Evolutionary conservation across 1,140 invertebrate genomes (phyloP).

Genomic region (Aphelenchoides avenae): DNA sequence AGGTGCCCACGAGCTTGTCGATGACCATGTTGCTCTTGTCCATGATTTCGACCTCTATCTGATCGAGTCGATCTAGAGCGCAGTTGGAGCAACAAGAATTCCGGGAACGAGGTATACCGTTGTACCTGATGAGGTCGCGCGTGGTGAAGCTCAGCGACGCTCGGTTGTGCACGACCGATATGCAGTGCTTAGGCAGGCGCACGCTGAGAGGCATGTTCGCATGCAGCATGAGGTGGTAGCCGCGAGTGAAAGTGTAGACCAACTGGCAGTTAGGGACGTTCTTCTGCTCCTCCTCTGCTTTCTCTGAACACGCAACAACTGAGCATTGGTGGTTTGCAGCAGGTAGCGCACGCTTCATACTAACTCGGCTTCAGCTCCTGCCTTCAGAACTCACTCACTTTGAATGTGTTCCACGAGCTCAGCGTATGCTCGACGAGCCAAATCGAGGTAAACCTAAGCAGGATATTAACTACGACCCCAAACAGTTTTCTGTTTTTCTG

Average conservation of each 20-base stretch:
- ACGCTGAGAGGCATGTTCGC: slow-evolving; percentile 26
- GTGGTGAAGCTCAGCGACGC: slow-evolving; percentile 45
- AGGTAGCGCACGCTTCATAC: not conserved
- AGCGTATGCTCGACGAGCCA: slow-evolving; percentile 31
- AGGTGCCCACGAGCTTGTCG: slow-evolving; percentile 22
- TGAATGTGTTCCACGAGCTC: slow-evolving; percentile 33
- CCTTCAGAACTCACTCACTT: slow-evolving; percentile 14
- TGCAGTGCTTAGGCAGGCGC: slow-evolving; percentile 26
- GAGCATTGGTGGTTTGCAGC: no score
- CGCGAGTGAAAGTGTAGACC: slow-evolving; percentile 27
- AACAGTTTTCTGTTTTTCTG: no score
- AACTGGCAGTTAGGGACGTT: slow-evolving; percentile 5
- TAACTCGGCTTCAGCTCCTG: no score
- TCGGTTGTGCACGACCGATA: slow-evolving; percentile 40
- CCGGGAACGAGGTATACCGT: slow-evolving; percentile 20
- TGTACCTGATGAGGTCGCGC: slow-evolving; percentile 38
- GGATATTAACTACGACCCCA: no score
- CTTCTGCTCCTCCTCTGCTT: slow-evolving; percentile 15
- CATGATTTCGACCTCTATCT: slow-evolving; percentile 31
- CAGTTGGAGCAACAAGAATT: not conserved
- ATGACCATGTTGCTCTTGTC: slow-evolving; percentile 35
- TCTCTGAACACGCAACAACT: slow-evolving; percentile 26
- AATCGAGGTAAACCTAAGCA: slow-evolving; percentile 26
- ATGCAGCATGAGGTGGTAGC: slow-evolving; percentile 36
- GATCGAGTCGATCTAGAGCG: slow-evolving; percentile 32